Base-by-base conservation (phyloP, 2,888 invertebrate species). In the Tupiocoris notatus region DNA sequence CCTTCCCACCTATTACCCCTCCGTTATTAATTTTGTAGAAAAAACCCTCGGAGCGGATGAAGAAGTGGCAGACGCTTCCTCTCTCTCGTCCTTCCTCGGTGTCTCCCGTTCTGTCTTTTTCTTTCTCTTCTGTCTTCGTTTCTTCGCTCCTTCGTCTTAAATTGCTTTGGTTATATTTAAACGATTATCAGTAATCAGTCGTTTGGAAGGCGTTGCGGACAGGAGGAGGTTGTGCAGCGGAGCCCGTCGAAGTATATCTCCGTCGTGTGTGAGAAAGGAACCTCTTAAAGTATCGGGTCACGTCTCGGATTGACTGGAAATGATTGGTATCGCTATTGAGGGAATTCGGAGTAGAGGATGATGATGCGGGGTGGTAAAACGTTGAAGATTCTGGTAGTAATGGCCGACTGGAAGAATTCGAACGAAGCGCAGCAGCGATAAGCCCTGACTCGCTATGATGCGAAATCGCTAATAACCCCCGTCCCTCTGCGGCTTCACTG, bases 131-230 rank as follows among this genome's bases (percentile, higher is more conserved):
- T 59, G n/a, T 59, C 12, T 39, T 39, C n/a, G n/a, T n/a, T n/a
- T n/a, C n/a, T n/a, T n/a, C n/a, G 21, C n/a, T 65, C 54, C 67
- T 58, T 23, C 59, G 61, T 63, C 73, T 75, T 77, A 78, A 78
- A 78, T 78, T 78, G 77, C 78, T 78, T 78, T 75, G 77, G 78
- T 78, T 77, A 78, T 78, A 78, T 77, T 77, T 77, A 78, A 78
- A 77, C 78, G 78, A 78, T 78, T 78, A 78, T 78, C 78, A 77
- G 78, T 78, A 78, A 78, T 78, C 78, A 78, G 78, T 78, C 70
- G 73, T 71, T 66, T 57, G 66, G 75, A n/a, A 22, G 39, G 65
- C 24, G 70, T 59, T n/a, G 59, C 59, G 59, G 18, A 59, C 17
- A 18, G 59, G 59, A 17, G 59, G 59, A n/a, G n/a, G n/a, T n/a